Base-by-base conservation (phyloP, 2,113 vertebrate genomes). In the Ochotona curzoniae region DNA sequence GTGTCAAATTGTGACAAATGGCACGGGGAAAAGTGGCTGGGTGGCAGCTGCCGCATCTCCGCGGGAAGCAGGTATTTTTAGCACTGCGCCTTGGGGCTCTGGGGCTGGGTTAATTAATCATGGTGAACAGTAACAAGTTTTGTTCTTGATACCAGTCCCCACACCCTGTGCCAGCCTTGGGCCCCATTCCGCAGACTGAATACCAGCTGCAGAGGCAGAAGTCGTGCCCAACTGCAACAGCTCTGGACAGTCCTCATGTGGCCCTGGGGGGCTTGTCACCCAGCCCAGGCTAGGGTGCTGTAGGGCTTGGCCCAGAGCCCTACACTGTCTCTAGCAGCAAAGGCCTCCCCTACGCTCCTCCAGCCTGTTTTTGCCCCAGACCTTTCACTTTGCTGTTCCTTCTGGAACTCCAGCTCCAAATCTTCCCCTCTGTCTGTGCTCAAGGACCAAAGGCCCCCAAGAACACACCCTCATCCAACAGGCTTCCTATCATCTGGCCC, bases 1-100 rank as follows among this genome's bases (percentile, higher is more conserved):
- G 97, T 97, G 98, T 97, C 98, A 98, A 98, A 98, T 89, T 95
- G 98, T 98, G 99, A 99, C 98, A 98, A 98, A 99, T 92, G 98
- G 97, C 87, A 35, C 0, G 66, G 95, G 97, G 92, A 95, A 90
- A 91, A 98, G 97, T 96, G 97, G 97, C 98, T 89, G 93, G 96
- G 98, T 97, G 96, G 97, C 97, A 97, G 98, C 98, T 97, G 98
- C 98, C 95, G 94, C 96, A 97, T 97, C 97, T 97, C 95, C 95
- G 94, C 96, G 94, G 88, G 96, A 96, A 84, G 91, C 98, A 88
- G 97, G 98, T 96, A 98, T 97, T 96, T 96, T 97, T 93, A 96
- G 96, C 91, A 51, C 94, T 0, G 18, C 0, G 96, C 97, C 97
- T 87, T 49, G 60, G 95, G 95, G 96, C 95, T 95, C 95, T 14